Evolutionary conservation across 2,113 vertebrate genomes (phyloP).

Genomic region (Gambusia affinis): DNA sequence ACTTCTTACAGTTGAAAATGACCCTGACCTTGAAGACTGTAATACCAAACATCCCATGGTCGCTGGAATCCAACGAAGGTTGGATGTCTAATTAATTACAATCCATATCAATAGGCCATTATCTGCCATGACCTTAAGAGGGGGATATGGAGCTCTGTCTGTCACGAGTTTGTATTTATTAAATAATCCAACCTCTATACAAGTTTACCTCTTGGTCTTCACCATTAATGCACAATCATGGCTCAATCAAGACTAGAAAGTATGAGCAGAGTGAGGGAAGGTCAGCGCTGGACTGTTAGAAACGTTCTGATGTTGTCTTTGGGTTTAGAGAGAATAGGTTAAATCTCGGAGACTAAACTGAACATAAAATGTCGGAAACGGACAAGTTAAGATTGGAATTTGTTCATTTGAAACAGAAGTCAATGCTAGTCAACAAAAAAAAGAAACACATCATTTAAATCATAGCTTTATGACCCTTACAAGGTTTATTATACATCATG

Average conservation of each 20-base stretch:
- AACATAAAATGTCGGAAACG: background rate
- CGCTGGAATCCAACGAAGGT: background rate
- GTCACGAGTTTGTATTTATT: background rate
- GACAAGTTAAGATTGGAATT: background rate
- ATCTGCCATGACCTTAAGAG: background rate
- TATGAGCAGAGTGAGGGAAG: background rate
- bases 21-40: background rate
- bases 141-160: background rate
- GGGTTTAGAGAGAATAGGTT: slow-evolving; percentile 21
- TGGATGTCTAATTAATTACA: background rate
- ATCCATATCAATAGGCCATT: background rate
- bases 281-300: slow-evolving; percentile 45
- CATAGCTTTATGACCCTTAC: slow-evolving; percentile 78
- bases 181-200: background rate
- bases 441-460: background rate
- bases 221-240: slow-evolving; percentile 21
- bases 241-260: background rate
- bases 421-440: background rate
- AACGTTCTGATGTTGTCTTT: slow-evolving; percentile 43
- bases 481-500: slow-evolving; percentile 61
- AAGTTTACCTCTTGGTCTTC: background rate
- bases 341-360: slow-evolving; percentile 22
- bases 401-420: too few species aligned
- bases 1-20: background rate
- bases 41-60: background rate